Base-by-base conservation (phyloP, 2,888 invertebrate species). In the Drosophila affinis region DNA sequence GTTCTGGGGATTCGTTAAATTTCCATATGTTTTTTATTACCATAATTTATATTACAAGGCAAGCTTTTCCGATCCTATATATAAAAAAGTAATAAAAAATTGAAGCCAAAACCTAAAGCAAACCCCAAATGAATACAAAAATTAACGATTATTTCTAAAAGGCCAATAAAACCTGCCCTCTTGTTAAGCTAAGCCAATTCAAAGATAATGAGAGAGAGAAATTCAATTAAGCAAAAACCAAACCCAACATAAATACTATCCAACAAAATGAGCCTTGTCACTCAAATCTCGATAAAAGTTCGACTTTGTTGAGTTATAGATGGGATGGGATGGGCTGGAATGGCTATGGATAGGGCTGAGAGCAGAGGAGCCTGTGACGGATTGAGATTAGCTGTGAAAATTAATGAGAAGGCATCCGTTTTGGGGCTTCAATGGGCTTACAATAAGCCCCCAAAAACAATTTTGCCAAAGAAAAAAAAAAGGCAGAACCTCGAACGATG, bases 381-480 rank as follows among this genome's bases (percentile, higher is more conserved):
- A 81, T 69, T 70, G 62, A 71, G 79, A 81, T 87, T 78, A 76
- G 72, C 79, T 62, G 39, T 39, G 39, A 44, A 74, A 81, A 81
- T 81, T 65, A 85, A 87, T 87, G 73, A 73, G 57, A 57, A 27
- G 55, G 51, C 76, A 82, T 71, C 64, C 65, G 53, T 77, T 56
- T 58, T 34, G 29, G 39, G 62, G 32, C 55, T 46, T 44, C 53
- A 44, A 53, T 48, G 39, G 29, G 61, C 45, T 58, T 46, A 34
- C 55, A 46, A 55, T 54, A 44, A 73, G 71, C 34, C 12, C 12
- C 48, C 60, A 46, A 12, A 34, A 74, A 73, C 67, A 57, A 54
- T 49, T 73, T 69, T 32, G 54, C 65, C 49, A 60, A 57, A 39
- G 53, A 32, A 34, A 60, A 46, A 54, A n/a, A n/a, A 47, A 54